A percentile compares a stretch with the other conserved stretches of the same genome.
Evolutionary conservation across 1,140 invertebrate species (phyloP).

Genomic region (Calycopis cecrops): DNA sequence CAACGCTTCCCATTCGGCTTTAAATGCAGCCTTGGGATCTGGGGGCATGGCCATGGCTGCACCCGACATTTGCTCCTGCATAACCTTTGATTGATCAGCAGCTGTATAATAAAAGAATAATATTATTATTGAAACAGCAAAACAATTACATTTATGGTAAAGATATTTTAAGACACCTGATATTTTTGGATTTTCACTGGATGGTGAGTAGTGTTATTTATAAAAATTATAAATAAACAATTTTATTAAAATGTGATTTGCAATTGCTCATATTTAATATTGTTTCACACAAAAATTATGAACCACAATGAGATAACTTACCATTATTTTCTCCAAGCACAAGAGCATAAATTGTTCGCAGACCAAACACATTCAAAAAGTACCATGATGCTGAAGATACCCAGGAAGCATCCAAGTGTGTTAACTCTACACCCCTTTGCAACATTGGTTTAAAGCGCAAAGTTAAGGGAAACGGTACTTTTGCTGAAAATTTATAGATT

Average conservation of each 20-base stretch:
- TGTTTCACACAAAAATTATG: too few species aligned
- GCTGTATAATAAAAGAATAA: slow-evolving; percentile 72
- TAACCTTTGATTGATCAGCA: slow-evolving; percentile 96
- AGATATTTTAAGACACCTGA: too few species aligned
- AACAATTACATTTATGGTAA: too few species aligned
- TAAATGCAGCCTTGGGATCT: slow-evolving; percentile 98
- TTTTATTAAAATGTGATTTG: too few species aligned
- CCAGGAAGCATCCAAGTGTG: slow-evolving; percentile 98
- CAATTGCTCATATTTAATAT: too few species aligned
- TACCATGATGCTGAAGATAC: slow-evolving; percentile 99
- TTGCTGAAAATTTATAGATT: slow-evolving; percentile 79
- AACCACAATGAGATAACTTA: slow-evolving; percentile 58
- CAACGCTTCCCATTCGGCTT: slow-evolving; percentile 99
- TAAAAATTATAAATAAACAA: too few species aligned
- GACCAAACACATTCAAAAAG: slow-evolving; percentile 99
- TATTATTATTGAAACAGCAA: slow-evolving; percentile 8
- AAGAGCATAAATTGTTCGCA: slow-evolving; percentile 97
- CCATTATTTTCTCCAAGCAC: slow-evolving; percentile 99
- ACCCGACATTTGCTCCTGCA: slow-evolving; percentile 98
- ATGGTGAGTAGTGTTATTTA: too few species aligned
- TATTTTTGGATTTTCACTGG: not conserved
- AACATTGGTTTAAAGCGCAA: slow-evolving; percentile 99
- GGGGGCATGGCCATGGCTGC: slow-evolving; percentile 97
- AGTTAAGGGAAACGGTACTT: slow-evolving; percentile 98
- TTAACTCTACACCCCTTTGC: slow-evolving; percentile 96